Percentiles rank a stretch among this genome's conserved stretches.
phyloP scores from a whole-genome alignment of 2,888 invertebrate species.

The Rotaria macrura region DNA sequence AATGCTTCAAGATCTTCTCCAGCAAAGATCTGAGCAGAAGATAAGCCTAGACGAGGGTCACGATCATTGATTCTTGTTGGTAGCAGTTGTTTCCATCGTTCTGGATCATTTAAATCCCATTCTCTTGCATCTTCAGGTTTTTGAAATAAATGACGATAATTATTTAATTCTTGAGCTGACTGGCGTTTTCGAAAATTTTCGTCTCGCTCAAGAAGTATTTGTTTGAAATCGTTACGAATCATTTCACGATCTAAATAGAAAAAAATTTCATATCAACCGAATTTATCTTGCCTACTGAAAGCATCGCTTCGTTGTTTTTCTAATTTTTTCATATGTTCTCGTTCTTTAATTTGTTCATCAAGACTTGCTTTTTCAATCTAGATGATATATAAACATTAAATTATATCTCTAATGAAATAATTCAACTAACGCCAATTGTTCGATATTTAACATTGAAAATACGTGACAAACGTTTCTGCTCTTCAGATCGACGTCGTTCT shows the following conservation, averaged over 20 bases:
- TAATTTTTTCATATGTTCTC: background rate
- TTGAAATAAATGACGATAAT: background rate
- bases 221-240: background rate
- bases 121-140: background rate
- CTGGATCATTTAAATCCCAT: conserved; percentile 19
- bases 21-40: conserved; percentile 2
- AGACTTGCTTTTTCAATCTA: background rate
- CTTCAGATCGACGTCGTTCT: background rate
- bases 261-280: background rate
- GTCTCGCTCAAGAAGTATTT: background rate
- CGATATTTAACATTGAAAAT: conserved; percentile 18
- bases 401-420: background rate
- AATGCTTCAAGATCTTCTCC: background rate
- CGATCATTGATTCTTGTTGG: background rate
- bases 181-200: background rate
- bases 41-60: background rate
- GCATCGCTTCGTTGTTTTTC: background rate
- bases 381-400: too few relatives aligned
- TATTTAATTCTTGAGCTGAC: background rate
- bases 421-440: background rate
- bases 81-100: background rate
- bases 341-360: background rate
- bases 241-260: background rate
- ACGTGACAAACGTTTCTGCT: background rate
- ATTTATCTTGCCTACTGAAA: background rate